Evolutionary conservation across 2,797 vertebrate genomes (phyloP).

Genomic region (Sphaeramia orbicularis): DNA sequence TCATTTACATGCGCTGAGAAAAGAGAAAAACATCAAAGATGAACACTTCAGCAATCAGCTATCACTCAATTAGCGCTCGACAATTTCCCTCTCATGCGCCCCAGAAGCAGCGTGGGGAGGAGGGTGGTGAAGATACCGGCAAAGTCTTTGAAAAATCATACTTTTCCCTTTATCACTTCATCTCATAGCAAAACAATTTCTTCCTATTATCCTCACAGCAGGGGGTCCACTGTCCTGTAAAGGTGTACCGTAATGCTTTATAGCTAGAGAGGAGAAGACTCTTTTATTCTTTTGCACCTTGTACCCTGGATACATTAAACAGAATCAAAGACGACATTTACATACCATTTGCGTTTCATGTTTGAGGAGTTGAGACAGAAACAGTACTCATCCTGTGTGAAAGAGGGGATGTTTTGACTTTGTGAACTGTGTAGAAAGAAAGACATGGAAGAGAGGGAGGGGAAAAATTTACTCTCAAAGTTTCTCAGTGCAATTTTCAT

Average conservation of each 20-base stretch:
- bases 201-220: slow-evolving; percentile 83
- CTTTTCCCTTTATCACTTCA: slow-evolving; percentile 81
- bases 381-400: slow-evolving; percentile 65
- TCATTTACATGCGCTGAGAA: slow-evolving; percentile 75
- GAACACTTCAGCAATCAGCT: slow-evolving; percentile 76
- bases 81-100: slow-evolving; percentile 67
- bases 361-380: slow-evolving; percentile 81
- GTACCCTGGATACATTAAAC: slow-evolving; percentile 80
- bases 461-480: slow-evolving; percentile 47
- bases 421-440: slow-evolving; percentile 61
- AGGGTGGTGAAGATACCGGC: slow-evolving; percentile 55
- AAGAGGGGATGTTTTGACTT: slow-evolving; percentile 75
- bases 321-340: slow-evolving; percentile 86
- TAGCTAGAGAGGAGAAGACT: slow-evolving; percentile 65
- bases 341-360: slow-evolving; percentile 84
- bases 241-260: slow-evolving; percentile 71
- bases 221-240: slow-evolving; percentile 78
- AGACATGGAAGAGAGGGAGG: slow-evolving; percentile 24
- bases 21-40: slow-evolving; percentile 77
- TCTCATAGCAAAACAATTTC: slow-evolving; percentile 84
- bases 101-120: slow-evolving; percentile 61
- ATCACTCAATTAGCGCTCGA: slow-evolving; percentile 81
- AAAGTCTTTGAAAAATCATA: slow-evolving; percentile 78
- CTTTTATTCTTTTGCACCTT: slow-evolving; percentile 78
- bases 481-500: slow-evolving; percentile 48